These are phyloP conservation scores for Pilophorus perplexus DNA, from an alignment of 2,888 invertebrate genomes.

Conservation along the genomic window DNA sequence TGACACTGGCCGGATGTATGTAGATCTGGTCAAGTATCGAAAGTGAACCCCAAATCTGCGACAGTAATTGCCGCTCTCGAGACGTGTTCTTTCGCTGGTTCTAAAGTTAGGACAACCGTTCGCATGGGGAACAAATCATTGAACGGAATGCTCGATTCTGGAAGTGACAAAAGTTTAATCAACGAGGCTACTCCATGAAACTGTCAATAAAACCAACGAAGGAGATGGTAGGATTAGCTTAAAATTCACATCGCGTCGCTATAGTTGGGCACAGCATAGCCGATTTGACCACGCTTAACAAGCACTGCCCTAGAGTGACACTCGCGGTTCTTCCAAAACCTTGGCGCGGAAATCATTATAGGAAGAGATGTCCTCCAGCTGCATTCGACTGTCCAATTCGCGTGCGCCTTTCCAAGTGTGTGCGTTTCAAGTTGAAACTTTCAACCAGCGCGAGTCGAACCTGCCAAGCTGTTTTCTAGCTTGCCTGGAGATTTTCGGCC, in stretches of 20 bases:
- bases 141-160: background rate
- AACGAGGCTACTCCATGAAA: background rate
- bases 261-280: background rate
- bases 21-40: no score
- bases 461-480: no score
- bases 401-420: no score
- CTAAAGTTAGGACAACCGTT: background rate
- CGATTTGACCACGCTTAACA: background rate
- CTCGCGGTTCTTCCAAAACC: no score
- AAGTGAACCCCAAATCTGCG: background rate
- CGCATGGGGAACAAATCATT: background rate
- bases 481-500: no score
- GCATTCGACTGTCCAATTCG: no score
- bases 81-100: background rate
- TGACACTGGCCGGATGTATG: constrained; percentile 26
- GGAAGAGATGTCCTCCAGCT: no score
- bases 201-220: no score
- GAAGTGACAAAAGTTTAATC: background rate
- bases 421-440: no score
- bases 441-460: no score
- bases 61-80: background rate
- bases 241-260: background rate
- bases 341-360: no score
- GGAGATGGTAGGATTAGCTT: no score
- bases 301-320: background rate